phyloP scores from a whole-genome alignment of 2,113 vertebrate species.

The Pangasianodon hypophthalmus region DNA sequence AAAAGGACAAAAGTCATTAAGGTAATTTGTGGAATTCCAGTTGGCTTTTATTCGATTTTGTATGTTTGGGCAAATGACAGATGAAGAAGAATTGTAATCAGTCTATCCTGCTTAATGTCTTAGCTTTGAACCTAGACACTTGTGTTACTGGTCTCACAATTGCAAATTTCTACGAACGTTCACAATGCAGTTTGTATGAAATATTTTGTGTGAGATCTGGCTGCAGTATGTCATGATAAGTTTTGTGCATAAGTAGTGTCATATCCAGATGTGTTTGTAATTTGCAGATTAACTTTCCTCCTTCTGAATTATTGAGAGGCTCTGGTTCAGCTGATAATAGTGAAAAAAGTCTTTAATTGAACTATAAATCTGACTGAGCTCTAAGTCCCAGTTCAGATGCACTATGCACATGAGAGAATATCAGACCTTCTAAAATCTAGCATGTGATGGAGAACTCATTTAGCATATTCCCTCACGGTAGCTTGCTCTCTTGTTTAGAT shows the following conservation, averaged over 20 bases:
- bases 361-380: background rate
- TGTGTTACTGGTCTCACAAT: background rate
- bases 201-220: background rate
- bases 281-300: background rate
- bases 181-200: background rate
- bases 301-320: background rate
- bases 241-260: background rate
- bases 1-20: background rate
- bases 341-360: background rate
- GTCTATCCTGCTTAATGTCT: background rate
- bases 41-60: background rate
- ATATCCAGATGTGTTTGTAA: background rate
- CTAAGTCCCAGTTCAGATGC: background rate
- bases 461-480: slow-evolving; percentile 14
- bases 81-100: background rate
- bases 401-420: background rate
- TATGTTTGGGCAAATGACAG: background rate
- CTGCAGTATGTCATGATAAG: no score
- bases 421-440: background rate
- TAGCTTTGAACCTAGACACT: background rate
- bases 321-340: background rate
- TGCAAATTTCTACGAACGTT: no score
- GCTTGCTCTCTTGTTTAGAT: background rate
- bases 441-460: slow-evolving; percentile 39
- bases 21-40: background rate